Percentiles rank a stretch among this genome's conserved stretches.
phyloP scores from a whole-genome alignment of 2,797 vertebrate species.

The Trematomus bernacchii region DNA sequence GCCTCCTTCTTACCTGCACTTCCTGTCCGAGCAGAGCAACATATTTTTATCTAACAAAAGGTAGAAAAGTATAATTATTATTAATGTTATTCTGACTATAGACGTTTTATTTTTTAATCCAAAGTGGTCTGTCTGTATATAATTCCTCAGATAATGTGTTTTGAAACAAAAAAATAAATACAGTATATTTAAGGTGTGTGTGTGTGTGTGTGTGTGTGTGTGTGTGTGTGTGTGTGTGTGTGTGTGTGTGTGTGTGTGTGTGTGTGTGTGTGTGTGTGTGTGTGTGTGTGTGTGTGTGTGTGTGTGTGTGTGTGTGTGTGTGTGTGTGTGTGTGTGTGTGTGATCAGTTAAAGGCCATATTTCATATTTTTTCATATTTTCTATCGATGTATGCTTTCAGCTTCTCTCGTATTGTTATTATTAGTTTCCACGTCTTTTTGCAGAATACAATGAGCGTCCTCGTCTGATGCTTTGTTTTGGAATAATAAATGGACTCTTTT shows the following conservation, averaged over 20 bases:
- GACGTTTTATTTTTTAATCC: constrained; percentile 76
- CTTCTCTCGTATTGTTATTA: constrained; percentile 57
- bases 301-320: neutral
- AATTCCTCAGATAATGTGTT: constrained; percentile 62
- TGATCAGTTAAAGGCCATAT: constrained; percentile 76
- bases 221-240: neutral
- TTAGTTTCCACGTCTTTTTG: constrained; percentile 54
- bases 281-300: constrained; percentile 16
- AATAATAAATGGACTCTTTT: constrained; percentile 64
- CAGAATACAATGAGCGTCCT: constrained; percentile 44
- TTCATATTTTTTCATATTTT: constrained; percentile 74
- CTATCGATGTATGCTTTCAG: constrained; percentile 70
- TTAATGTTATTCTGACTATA: constrained; percentile 45
- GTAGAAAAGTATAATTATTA: constrained; percentile 24
- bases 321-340: too few relatives aligned
- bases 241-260: constrained; percentile 7
- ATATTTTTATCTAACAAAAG: constrained; percentile 71
- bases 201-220: too few relatives aligned
- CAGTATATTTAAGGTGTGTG: constrained; percentile 37
- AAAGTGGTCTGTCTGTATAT: constrained; percentile 65
- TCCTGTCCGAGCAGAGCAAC: constrained; percentile 51
- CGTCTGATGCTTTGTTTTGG: constrained; percentile 62
- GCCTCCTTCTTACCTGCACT: constrained; percentile 59
- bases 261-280: constrained; percentile 1
- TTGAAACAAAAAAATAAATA: constrained; percentile 27